Conservation (phyloP, 1,140 invertebrate species). For the Drosophila parabipectinata region DNA sequence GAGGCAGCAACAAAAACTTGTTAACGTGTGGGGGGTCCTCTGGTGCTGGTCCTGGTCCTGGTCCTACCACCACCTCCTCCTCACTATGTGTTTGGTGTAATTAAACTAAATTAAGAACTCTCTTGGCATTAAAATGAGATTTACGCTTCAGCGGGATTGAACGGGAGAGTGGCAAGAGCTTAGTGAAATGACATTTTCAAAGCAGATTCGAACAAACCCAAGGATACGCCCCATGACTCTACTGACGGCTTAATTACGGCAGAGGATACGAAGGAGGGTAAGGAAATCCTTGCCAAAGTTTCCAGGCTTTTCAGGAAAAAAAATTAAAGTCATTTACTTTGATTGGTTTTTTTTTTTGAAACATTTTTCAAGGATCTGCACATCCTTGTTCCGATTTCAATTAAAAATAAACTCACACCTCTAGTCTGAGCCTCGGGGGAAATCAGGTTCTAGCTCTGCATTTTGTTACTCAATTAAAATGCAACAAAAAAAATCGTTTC, state of each 20-base stretch:
- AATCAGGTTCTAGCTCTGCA: conserved; percentile 15
- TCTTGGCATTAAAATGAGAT: conserved; percentile 82
- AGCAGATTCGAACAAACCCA: conserved; percentile 63
- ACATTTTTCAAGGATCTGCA: conserved; percentile 12
- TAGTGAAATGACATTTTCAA: conserved; percentile 76
- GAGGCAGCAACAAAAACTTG: conserved; percentile 71
- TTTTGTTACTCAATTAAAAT: conserved; percentile 66
- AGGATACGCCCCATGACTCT: background rate
- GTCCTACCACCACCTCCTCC: background rate
- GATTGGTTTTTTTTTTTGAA: conserved; percentile 26
- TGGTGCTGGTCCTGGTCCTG: background rate
- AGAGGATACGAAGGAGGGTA: background rate
- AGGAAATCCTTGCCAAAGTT: conserved; percentile 34
- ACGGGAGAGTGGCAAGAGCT: conserved; percentile 62
- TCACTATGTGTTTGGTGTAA: conserved; percentile 68
- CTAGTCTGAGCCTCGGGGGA: background rate
- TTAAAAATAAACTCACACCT: conserved; percentile 51
- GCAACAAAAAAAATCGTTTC: conserved; percentile 48
- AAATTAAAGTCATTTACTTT: conserved; percentile 41
- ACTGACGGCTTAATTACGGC: conserved; percentile 64
- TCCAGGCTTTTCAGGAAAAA: conserved; percentile 8
- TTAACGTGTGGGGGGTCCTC: conserved; percentile 50
- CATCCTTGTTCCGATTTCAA: conserved; percentile 23
- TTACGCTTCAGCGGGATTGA: conserved; percentile 76
- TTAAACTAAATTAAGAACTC: conserved; percentile 82